Conservation (phyloP, 53 echinoderm and acorn worm genomes). For the Stichopus horrens region DNA sequence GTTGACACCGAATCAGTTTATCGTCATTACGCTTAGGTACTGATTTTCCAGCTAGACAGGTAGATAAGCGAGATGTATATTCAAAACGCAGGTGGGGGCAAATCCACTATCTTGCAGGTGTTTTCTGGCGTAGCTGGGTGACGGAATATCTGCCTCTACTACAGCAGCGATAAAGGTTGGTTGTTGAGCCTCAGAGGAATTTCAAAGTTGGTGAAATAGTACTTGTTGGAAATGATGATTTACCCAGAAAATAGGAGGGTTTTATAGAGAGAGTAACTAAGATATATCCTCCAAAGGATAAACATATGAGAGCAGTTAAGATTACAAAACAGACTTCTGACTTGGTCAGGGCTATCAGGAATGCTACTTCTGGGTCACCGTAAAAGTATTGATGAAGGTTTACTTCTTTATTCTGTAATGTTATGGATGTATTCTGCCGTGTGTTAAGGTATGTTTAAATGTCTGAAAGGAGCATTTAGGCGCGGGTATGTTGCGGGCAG, state of each 20-base stretch:
- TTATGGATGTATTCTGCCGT: too few relatives aligned
- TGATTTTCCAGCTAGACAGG: constrained; percentile 45
- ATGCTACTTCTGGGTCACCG: too few relatives aligned
- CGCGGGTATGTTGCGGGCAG: too few relatives aligned
- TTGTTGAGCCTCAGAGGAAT: constrained; percentile 44
- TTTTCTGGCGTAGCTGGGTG: constrained; percentile 59
- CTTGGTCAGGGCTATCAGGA: constrained; percentile 23
- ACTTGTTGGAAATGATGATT: constrained; percentile 47
- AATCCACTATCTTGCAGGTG: constrained; percentile 47
- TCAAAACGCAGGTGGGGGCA: constrained; percentile 37
- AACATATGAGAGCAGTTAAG: constrained; percentile 51
- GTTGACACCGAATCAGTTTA: constrained; percentile 67
- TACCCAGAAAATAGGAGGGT: constrained; percentile 58
- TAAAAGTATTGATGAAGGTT: too few relatives aligned
- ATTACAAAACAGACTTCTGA: constrained; percentile 3
- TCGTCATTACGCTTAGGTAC: constrained; percentile 47
- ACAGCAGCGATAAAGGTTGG: constrained; percentile 50
- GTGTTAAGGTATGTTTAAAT: not conserved
- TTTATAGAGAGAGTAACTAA: constrained; percentile 49
- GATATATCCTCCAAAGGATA: constrained; percentile 41
- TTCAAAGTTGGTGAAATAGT: constrained; percentile 50
- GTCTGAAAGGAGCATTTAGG: not conserved
- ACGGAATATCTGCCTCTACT: constrained; percentile 46
- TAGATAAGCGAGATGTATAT: constrained; percentile 29
- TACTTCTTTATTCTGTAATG: too few relatives aligned